Percentiles rank a stretch among this genome's conserved stretches.
phyloP scores from a whole-genome alignment of 30 jellyfish, hydroid and myxozoan genomes.

The Rhopilema esculentum region DNA sequence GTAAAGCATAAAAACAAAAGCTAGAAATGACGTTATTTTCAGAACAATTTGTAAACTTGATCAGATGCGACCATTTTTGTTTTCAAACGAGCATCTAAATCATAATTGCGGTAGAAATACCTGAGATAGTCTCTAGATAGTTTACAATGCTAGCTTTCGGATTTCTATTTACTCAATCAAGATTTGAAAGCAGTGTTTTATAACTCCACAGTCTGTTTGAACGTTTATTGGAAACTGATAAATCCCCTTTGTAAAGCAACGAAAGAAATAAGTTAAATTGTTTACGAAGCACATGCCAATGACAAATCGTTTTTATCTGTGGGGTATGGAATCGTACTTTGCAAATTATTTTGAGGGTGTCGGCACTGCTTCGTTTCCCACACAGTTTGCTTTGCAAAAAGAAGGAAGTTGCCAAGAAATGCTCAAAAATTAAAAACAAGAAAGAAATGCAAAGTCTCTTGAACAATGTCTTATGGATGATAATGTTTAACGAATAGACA shows the following conservation, averaged over 20 bases:
- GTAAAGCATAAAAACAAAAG: background rate
- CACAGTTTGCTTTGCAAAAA: too few species aligned
- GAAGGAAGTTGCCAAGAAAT: too few species aligned
- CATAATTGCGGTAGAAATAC: conserved; percentile 19
- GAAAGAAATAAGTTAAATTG: background rate
- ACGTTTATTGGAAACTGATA: conserved; percentile 18
- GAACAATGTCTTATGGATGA: too few species aligned
- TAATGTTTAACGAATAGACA: too few species aligned
- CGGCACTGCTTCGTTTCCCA: too few species aligned
- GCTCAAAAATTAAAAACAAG: too few species aligned
- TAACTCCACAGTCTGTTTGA: background rate
- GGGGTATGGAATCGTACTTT: background rate
- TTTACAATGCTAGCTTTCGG: conserved; percentile 8
- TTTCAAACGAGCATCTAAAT: background rate
- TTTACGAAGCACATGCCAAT: background rate
- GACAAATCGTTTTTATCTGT: background rate
- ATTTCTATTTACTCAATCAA: background rate
- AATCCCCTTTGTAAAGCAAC: background rate
- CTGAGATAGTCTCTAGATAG: conserved; percentile 6
- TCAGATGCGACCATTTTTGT: background rate
- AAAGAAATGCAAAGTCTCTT: too few species aligned
- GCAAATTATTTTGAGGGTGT: background rate
- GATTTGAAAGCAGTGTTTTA: conserved; percentile 17
- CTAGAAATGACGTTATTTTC: conserved; percentile 1
- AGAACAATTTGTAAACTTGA: conserved; percentile 10